These are phyloP conservation scores for Zaprionus nigranus DNA, from an alignment of 1,140 invertebrate genomes.

Conservation along the genomic window DNA sequence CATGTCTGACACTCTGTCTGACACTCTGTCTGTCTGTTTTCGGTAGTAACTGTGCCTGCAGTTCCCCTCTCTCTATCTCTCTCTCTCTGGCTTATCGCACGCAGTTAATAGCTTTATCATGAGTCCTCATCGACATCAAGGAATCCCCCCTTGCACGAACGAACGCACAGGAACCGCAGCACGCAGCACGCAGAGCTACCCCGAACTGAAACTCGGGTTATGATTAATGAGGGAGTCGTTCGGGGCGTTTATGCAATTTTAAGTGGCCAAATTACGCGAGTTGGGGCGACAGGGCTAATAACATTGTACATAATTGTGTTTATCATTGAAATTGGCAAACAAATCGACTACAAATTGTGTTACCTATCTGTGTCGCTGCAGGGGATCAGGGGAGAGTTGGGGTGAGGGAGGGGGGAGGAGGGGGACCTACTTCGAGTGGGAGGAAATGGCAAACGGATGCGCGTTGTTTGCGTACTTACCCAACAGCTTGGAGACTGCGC, in stretches of 20 bases:
- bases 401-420: background rate
- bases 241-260: conserved; percentile 76
- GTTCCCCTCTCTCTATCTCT: conserved; percentile 1
- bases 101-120: conserved; percentile 77
- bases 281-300: conserved; percentile 60
- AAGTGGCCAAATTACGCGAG: conserved; percentile 75
- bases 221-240: conserved; percentile 55
- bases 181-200: conserved; percentile 18
- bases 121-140: conserved; percentile 36
- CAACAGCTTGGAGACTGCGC: conserved; percentile 95
- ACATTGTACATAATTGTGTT: conserved; percentile 64
- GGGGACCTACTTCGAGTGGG: background rate
- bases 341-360: conserved; percentile 75
- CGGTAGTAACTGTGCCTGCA: conserved; percentile 13
- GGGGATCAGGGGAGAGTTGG: background rate
- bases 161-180: conserved; percentile 9
- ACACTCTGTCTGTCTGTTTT: conserved; percentile 1
- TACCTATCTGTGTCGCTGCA: conserved; percentile 33
- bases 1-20: background rate
- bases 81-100: conserved; percentile 25
- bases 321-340: conserved; percentile 78
- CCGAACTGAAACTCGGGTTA: conserved; percentile 5
- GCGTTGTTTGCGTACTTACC: conserved; percentile 86
- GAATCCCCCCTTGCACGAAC: conserved; percentile 29
- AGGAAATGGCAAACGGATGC: conserved; percentile 1